phyloP scores from a whole-genome alignment of 1,140 invertebrate genomes.

The Brachionus asplanchnoidis region DNA sequence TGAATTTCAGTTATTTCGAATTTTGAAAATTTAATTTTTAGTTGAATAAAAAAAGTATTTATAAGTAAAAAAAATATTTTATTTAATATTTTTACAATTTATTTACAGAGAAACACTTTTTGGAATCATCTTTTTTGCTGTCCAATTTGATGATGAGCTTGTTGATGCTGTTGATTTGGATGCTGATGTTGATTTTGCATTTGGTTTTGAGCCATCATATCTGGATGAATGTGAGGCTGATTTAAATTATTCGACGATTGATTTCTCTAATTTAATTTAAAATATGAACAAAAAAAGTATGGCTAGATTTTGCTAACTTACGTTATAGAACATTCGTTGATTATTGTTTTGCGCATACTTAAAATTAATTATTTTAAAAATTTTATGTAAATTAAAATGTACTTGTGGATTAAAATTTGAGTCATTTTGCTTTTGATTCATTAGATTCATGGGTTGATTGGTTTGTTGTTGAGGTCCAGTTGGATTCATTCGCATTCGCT shows the following conservation, averaged over 20 bases:
- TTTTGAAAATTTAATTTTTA: too few species aligned
- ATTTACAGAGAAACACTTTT: background rate
- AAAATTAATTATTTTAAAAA: background rate
- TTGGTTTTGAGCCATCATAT: background rate
- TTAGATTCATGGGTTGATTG: background rate
- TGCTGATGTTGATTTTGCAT: constrained; percentile 22
- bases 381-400: background rate
- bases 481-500: constrained; percentile 3
- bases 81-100: background rate
- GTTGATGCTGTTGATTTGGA: constrained; percentile 2
- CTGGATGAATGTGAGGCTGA: background rate
- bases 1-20: too few species aligned
- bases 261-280: background rate
- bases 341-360: background rate
- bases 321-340: background rate
- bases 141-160: background rate
- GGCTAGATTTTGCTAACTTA: background rate
- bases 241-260: constrained; percentile 28
- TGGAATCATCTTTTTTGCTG: background rate
- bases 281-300: background rate
- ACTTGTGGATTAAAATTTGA: constrained; percentile 2
- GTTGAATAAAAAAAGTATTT: too few species aligned
- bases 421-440: background rate
- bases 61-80: too few species aligned
- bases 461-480: background rate